Percentiles rank a stretch among this genome's conserved stretches.
Evolutionary conservation across 2,888 invertebrate genomes (phyloP).

Genomic region (Nudaria mundana): DNA sequence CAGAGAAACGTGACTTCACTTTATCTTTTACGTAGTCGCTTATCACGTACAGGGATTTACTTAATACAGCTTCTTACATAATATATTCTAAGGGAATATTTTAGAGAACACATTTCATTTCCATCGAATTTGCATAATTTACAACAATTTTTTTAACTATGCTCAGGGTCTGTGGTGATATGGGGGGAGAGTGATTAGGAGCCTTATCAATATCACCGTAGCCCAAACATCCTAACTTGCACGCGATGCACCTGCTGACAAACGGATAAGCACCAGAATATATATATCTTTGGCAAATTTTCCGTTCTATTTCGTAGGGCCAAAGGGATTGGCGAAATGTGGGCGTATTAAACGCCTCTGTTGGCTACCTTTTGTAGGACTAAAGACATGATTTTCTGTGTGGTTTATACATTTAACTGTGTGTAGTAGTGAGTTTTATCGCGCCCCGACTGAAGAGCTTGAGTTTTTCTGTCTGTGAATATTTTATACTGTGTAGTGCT

Average conservation of each 20-base stretch:
- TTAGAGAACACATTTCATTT: constrained; percentile 20
- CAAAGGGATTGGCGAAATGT: no score
- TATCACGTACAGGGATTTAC: constrained; percentile 5
- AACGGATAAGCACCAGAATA: no score
- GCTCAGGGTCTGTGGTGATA: no score
- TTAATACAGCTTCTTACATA: constrained; percentile 15
- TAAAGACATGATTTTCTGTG: no score
- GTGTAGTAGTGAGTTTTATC: constrained; percentile 16
- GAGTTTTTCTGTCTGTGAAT: constrained; percentile 39
- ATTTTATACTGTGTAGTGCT: constrained; percentile 33
- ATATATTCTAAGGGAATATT: constrained; percentile 23
- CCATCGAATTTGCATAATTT: constrained; percentile 15
- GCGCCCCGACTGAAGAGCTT: constrained; percentile 28
- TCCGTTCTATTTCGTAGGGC: no score
- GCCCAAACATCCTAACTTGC: neutral
- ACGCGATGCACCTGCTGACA: no score
- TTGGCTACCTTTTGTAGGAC: no score
- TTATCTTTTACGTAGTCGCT: constrained; percentile 17
- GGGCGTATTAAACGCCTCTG: no score
- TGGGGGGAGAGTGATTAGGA: no score
- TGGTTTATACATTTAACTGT: no score
- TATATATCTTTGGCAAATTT: no score
- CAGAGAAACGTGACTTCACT: constrained; percentile 33
- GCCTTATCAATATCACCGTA: no score
- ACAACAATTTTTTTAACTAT: constrained; percentile 1